These are phyloP conservation scores for Dallia pectoralis DNA, from an alignment of 2,797 vertebrate genomes.

Conservation along the genomic window DNA sequence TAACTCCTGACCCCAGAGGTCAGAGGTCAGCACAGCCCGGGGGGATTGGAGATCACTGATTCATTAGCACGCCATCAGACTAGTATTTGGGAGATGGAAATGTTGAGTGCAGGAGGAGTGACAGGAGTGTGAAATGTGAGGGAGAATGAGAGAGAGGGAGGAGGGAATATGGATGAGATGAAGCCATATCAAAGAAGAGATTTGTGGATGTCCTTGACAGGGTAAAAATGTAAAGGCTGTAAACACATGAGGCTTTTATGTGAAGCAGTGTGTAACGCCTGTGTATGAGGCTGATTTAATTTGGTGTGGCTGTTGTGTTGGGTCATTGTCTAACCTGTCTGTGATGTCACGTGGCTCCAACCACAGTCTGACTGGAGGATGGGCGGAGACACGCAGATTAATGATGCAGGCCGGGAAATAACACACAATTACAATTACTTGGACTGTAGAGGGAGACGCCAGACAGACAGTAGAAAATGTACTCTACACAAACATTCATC, in stretches of 20 bases:
- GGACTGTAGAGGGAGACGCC: constrained; percentile 47
- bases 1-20: constrained; percentile 63
- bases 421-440: constrained; percentile 17
- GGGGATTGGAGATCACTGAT: constrained; percentile 55
- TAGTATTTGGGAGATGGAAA: constrained; percentile 41
- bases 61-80: constrained; percentile 67
- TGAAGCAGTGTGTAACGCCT: constrained; percentile 46
- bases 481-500: neutral
- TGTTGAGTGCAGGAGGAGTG: neutral
- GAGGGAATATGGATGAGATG: constrained; percentile 40
- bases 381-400: constrained; percentile 67
- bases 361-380: neutral
- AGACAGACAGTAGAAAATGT: neutral
- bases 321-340: constrained; percentile 45
- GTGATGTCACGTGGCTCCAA: neutral
- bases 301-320: constrained; percentile 67
- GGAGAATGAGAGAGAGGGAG: neutral
- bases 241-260: constrained; percentile 5
- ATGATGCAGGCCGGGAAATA: constrained; percentile 70
- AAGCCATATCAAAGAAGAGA: neutral
- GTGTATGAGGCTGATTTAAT: constrained; percentile 73
- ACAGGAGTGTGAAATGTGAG: neutral
- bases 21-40: constrained; percentile 57
- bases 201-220: neutral
- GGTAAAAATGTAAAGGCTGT: neutral